These are phyloP conservation scores for Neodiprion lecontei DNA, from an alignment of 1,140 invertebrate genomes.

Conservation along the genomic window DNA sequence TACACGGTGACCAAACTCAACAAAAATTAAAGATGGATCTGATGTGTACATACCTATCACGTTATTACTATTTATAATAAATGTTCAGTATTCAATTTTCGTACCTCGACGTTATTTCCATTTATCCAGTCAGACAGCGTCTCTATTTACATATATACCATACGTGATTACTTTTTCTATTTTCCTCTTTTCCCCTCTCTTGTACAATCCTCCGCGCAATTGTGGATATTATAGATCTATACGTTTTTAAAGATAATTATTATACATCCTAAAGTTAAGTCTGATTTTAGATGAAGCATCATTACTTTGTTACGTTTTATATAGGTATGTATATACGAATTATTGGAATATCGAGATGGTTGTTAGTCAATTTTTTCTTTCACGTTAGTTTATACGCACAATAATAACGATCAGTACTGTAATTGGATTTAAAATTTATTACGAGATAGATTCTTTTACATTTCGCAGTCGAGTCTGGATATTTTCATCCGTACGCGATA, in stretches of 20 bases:
- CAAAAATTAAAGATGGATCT: too few relatives aligned
- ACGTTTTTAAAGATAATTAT: conserved; percentile 14
- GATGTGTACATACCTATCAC: not conserved
- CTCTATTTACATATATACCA: conserved; percentile 51
- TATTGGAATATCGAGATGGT: conserved; percentile 56
- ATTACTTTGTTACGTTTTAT: conserved; percentile 44
- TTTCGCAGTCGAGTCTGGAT: not conserved
- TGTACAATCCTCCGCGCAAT: conserved; percentile 45
- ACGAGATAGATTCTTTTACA: conserved; percentile 35
- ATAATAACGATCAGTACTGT: conserved; percentile 54
- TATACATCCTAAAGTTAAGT: conserved; percentile 52
- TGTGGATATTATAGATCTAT: not conserved
- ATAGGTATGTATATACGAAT: conserved; percentile 49
- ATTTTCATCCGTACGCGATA: too few relatives aligned
- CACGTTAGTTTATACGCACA: conserved; percentile 48
- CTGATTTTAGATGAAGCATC: conserved; percentile 58
- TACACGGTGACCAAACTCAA: too few relatives aligned
- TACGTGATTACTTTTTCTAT: too few relatives aligned
- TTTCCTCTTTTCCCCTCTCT: too few relatives aligned
- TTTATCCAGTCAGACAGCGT: conserved; percentile 34
- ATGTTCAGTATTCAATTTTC: conserved; percentile 12
- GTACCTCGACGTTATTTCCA: conserved; percentile 16
- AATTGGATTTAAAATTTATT: conserved; percentile 54
- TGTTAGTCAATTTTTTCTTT: conserved; percentile 44
- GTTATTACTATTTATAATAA: not conserved